phyloP scores from a whole-genome alignment of 2,888 invertebrate genomes.

The Spilosoma lubricipeda region DNA sequence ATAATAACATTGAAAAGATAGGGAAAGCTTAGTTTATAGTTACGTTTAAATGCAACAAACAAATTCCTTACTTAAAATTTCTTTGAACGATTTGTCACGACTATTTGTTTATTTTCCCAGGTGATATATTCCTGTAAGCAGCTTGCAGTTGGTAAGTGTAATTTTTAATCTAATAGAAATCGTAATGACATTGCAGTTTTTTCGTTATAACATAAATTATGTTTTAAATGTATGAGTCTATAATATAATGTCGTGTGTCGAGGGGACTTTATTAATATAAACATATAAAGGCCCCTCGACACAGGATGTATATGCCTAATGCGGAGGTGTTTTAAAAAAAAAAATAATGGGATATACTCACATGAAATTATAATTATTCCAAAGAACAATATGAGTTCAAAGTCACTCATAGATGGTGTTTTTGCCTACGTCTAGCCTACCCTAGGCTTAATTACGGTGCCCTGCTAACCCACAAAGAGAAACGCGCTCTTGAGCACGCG shows the following conservation, averaged over 20 bases:
- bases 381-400: constrained; percentile 3
- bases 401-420: constrained; percentile 13
- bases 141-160: constrained; percentile 60
- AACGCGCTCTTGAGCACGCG: constrained; percentile 48
- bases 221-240: not conserved
- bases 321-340: too few species aligned
- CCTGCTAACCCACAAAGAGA: constrained; percentile 48
- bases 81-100: not conserved
- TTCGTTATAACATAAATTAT: constrained; percentile 7
- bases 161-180: not conserved
- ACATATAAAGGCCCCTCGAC: too few species aligned
- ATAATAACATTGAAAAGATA: not conserved
- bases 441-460: constrained; percentile 38
- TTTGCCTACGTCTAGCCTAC: constrained; percentile 24
- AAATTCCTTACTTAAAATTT: not conserved
- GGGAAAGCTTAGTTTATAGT: not conserved
- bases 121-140: constrained; percentile 47
- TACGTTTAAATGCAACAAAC: too few species aligned
- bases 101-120: constrained; percentile 47
- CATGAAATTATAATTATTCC: too few species aligned
- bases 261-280: too few species aligned
- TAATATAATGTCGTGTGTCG: too few species aligned
- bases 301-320: too few species aligned
- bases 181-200: not conserved
- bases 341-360: too few species aligned